A percentile compares a stretch with the other conserved stretches of the same genome.
Evolutionary conservation across 2,888 invertebrate genomes (phyloP).

Genomic region (Halocaridina rubra): DNA sequence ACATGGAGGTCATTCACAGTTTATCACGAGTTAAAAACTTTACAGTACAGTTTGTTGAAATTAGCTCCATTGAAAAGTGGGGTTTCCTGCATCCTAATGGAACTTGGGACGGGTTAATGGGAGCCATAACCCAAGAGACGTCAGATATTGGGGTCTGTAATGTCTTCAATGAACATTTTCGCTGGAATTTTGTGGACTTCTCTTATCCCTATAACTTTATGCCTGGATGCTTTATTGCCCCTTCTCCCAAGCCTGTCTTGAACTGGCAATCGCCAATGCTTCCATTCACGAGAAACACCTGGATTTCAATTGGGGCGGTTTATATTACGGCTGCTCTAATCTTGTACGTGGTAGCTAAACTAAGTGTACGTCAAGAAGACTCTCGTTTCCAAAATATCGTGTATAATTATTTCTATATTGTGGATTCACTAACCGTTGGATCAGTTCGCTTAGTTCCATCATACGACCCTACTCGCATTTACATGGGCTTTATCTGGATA

Average conservation of each 20-base stretch:
- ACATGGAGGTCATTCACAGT: conserved; percentile 38
- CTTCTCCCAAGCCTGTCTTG: conserved; percentile 38
- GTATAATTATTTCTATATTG: conserved; percentile 41
- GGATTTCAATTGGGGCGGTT: conserved; percentile 20
- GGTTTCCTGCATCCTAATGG: conserved; percentile 47
- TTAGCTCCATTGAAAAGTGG: conserved; percentile 43
- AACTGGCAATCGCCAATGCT: conserved; percentile 40
- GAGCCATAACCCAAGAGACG: conserved; percentile 24
- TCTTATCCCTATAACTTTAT: conserved; percentile 48
- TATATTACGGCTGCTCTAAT: conserved; percentile 3
- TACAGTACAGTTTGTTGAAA: conserved; percentile 22
- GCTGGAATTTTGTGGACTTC: conserved; percentile 38
- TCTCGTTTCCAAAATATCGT: conserved; percentile 11
- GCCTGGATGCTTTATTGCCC: conserved; percentile 50
- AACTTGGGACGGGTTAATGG: conserved; percentile 48
- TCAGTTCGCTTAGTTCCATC: conserved; percentile 4
- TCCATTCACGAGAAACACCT: conserved; percentile 45
- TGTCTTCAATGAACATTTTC: conserved; percentile 35
- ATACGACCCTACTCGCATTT: conserved; percentile 10
- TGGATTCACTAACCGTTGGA: conserved; percentile 24
- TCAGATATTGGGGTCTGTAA: conserved; percentile 50
- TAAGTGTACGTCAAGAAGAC: conserved; percentile 10
- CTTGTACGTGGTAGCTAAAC: background rate
- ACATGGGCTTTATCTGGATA: conserved; percentile 40
- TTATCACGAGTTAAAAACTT: conserved; percentile 39